Conservation (phyloP, 2,113 vertebrate genomes). For the Athene cunicularia region DNA sequence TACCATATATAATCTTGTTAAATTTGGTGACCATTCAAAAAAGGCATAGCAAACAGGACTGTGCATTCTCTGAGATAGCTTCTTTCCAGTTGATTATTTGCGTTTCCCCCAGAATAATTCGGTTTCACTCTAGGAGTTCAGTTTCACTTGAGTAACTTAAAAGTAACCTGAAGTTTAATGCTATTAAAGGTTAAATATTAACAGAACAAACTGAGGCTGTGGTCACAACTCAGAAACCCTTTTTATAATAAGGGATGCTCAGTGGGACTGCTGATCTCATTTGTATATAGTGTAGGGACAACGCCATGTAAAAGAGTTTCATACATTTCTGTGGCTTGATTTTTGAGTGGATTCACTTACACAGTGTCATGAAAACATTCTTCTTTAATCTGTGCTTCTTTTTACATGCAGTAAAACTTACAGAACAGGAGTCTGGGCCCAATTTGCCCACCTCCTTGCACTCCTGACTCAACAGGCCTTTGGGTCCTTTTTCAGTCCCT, state of each 20-base stretch:
- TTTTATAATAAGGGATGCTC: neutral
- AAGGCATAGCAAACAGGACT: neutral
- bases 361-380: neutral
- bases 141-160: neutral
- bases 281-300: neutral
- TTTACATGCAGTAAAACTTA: neutral
- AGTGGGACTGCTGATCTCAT: neutral
- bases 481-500: neutral
- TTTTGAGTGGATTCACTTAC: neutral
- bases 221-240: neutral
- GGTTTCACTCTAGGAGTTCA: neutral
- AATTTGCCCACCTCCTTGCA: neutral
- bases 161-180: neutral
- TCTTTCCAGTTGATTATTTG: neutral
- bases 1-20: neutral
- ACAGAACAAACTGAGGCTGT: neutral
- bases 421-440: neutral
- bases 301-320: neutral
- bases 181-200: neutral
- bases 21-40: neutral
- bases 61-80: neutral
- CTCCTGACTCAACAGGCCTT: neutral
- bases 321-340: neutral
- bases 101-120: neutral
- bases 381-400: neutral